These are phyloP conservation scores for Drosophila neocordata DNA, from an alignment of 1,140 invertebrate genomes.

Conservation along the genomic window DNA sequence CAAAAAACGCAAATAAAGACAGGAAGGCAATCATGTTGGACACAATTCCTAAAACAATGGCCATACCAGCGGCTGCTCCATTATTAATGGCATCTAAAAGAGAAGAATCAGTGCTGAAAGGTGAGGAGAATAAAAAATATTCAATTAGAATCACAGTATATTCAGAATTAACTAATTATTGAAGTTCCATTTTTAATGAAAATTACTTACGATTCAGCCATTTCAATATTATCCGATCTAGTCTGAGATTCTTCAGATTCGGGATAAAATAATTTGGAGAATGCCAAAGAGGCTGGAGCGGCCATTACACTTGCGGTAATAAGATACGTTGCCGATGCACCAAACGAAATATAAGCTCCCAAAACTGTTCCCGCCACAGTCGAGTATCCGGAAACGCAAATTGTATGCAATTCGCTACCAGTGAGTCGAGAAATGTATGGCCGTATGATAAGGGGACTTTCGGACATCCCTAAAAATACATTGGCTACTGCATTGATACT, in stretches of 20 bases:
- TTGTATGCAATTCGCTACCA: constrained; percentile 93
- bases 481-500: constrained; percentile 93
- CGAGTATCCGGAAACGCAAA: constrained; percentile 96
- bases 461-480: constrained; percentile 94
- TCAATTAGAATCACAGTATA: too few relatives aligned
- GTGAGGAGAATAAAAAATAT: background rate
- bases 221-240: constrained; percentile 85
- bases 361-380: constrained; percentile 95
- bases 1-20: constrained; percentile 91
- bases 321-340: constrained; percentile 90
- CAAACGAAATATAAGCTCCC: constrained; percentile 95
- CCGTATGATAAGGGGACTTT: constrained; percentile 92
- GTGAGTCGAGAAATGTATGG: constrained; percentile 91
- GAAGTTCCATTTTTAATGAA: too few relatives aligned
- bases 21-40: constrained; percentile 96
- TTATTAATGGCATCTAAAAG: constrained; percentile 93
- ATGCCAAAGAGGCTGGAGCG: constrained; percentile 93
- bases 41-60: constrained; percentile 92
- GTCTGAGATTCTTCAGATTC: constrained; percentile 91
- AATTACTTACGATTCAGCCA: constrained; percentile 85
- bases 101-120: constrained; percentile 88
- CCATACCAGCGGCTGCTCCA: constrained; percentile 90
- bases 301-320: constrained; percentile 97
- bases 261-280: constrained; percentile 94
- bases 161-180: too few relatives aligned